A percentile compares a stretch with the other conserved stretches of the same genome.
Conservation (phyloP, 2,113 vertebrate species). For the Dicaeum eximium region DNA sequence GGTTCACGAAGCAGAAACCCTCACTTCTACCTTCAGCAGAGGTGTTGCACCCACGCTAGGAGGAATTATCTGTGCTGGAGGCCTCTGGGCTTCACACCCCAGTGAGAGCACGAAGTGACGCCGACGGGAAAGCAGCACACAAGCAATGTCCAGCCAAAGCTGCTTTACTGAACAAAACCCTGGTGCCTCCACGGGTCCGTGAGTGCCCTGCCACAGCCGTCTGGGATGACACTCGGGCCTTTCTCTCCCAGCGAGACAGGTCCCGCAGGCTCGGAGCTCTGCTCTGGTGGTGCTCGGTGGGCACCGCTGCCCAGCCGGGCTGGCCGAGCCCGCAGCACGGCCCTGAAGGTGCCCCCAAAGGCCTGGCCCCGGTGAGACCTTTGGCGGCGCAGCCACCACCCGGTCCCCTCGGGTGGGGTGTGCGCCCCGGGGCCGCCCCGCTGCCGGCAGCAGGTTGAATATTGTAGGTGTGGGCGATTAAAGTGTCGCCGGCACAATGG, state of each 20-base stretch:
- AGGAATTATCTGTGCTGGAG: not conserved
- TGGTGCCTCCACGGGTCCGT: accelerated
- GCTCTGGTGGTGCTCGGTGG: not conserved
- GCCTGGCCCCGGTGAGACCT: not conserved
- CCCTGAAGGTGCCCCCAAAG: not conserved
- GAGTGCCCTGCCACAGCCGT: not conserved
- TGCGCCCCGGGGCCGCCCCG: conserved; percentile 84
- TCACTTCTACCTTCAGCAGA: not conserved
- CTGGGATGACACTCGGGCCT: accelerated
- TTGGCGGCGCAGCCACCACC: not conserved
- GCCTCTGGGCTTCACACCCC: accelerated
- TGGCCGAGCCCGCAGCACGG: not conserved
- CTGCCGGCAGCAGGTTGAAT: conserved; percentile 98
- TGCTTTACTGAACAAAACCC: not conserved
- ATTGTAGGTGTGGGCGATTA: conserved; percentile 98
- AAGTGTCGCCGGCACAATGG: conserved; percentile 94
- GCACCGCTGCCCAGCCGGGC: not conserved
- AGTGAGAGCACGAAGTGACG: accelerated
- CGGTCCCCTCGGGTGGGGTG: conserved; percentile 64
- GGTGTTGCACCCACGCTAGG: accelerated
- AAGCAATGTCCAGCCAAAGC: not conserved
- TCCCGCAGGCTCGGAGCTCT: not conserved
- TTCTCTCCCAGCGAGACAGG: accelerated
- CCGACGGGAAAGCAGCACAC: accelerated
- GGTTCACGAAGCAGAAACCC: accelerated